Evolutionary conservation across 2,797 vertebrate genomes (phyloP), one percentile per base, ranked within the genome.

Genomic region (Loriculus beryllinus): DNA sequence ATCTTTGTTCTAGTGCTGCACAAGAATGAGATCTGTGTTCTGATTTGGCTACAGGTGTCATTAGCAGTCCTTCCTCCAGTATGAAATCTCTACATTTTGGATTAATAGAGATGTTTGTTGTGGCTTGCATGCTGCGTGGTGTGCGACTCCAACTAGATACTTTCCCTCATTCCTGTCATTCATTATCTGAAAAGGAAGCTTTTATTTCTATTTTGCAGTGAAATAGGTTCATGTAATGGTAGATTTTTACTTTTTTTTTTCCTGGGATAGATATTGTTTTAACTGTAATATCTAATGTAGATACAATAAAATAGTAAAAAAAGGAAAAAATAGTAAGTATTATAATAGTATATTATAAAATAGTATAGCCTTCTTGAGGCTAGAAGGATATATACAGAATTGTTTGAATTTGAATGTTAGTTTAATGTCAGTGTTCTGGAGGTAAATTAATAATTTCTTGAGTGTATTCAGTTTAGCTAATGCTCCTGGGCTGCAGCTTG

Each of bases 371-470:
- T 82, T 65, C 45, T 45, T 25, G 23, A 42, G 37, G 60, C 33
- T 63, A 60, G n/a, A 47, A 56, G 5, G 35, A 45, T 8, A 49
- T 18, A 9, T 15, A 39, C 4, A 28, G 12, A 37, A 6, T 18
- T 47, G 31, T 68, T 76, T 43, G 3, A 47, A 64, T 82, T 80
- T 39, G 68, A 88, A 64, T 90, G 20, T 2, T 31, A 4, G 74
- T 39, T 56, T 64, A 82, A 65, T 82, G 11, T 9, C 3, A 43
- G 2, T 80, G 80, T 82, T 51, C 59, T 48, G 19, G 33, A 92
- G 29, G 37, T 69, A 88, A 90, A 94, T 59, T 77, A 88, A 86
- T 92, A 72, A 74, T 86, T 77, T 77, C 29, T 64, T 68, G n/a
- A 64, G 17, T 65, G 14, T 54, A 28, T 83, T 83, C 31, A 47